These are phyloP conservation scores for Cervus canadensis DNA, from an alignment of 2,113 vertebrate genomes.

Conservation along the genomic window DNA sequence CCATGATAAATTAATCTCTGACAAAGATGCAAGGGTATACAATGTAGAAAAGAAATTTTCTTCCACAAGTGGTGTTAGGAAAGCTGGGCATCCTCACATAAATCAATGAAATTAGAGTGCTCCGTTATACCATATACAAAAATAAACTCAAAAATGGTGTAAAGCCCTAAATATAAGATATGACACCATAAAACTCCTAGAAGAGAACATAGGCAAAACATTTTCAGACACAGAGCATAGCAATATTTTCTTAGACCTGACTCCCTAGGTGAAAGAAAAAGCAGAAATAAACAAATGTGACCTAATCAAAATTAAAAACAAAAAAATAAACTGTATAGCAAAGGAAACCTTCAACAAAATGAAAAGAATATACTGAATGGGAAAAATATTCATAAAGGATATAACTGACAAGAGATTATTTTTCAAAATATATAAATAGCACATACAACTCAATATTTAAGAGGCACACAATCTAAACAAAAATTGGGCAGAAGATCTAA, in stretches of 20 bases:
- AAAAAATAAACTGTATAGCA: not conserved
- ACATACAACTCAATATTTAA: not conserved
- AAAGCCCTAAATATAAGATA: not conserved
- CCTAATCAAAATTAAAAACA: not conserved
- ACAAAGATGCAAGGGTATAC: not conserved
- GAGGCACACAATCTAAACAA: not conserved
- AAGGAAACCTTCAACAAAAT: not conserved
- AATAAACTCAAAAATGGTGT: not conserved
- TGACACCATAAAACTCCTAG: not conserved
- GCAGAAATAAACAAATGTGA: not conserved
- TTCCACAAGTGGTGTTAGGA: not conserved
- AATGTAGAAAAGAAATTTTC: not conserved
- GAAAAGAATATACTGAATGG: not conserved
- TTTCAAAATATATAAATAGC: not conserved
- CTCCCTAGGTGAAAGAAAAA: not conserved
- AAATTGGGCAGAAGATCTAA: not conserved
- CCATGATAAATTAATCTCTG: not conserved
- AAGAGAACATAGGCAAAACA: not conserved
- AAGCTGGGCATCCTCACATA: not conserved
- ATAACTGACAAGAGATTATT: not conserved
- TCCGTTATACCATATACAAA: not conserved
- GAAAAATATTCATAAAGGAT: not conserved
- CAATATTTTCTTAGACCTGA: not conserved
- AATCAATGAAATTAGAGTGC: not conserved
- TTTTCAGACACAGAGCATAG: not conserved